Conservation (phyloP, 2,797 vertebrate genomes). For the Pitangus sulphuratus region DNA sequence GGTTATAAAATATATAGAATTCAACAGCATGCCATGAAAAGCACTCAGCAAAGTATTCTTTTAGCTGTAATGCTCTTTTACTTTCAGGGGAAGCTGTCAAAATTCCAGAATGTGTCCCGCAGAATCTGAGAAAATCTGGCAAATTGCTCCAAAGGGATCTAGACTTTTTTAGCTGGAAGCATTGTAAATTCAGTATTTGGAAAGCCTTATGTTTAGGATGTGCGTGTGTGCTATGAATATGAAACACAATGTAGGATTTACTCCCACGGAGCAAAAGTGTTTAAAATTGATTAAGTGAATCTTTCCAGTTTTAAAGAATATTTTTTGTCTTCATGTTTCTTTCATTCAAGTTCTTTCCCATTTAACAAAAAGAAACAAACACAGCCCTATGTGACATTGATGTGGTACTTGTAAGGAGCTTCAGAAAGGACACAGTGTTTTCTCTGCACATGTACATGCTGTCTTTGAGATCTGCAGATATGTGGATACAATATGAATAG, state of each 20-base stretch:
- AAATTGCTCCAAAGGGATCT: not conserved
- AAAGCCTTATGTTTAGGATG: not conserved
- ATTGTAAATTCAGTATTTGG: not conserved
- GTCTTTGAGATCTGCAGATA: slow-evolving; percentile 6
- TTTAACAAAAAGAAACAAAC: not conserved
- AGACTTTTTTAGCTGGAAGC: not conserved
- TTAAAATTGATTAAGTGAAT: slow-evolving; percentile 22
- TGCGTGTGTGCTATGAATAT: not conserved
- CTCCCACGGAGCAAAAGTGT: not conserved
- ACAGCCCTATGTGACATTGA: not conserved
- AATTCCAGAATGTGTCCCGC: not conserved
- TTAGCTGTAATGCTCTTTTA: not conserved
- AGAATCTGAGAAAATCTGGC: slow-evolving; percentile 10
- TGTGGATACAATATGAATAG: not conserved
- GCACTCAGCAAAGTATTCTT: not conserved
- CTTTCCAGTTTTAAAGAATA: not conserved
- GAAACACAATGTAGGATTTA: not conserved
- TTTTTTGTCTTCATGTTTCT: not conserved
- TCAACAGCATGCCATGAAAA: not conserved
- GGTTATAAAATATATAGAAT: not conserved
- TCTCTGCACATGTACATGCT: not conserved
- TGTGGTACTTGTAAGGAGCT: not conserved
- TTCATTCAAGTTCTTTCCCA: not conserved
- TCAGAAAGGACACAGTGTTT: not conserved
- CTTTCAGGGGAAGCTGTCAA: not conserved